These are phyloP conservation scores for Natrix natrix DNA, from an alignment of 2,797 vertebrate genomes.

Conservation along the genomic window DNA sequence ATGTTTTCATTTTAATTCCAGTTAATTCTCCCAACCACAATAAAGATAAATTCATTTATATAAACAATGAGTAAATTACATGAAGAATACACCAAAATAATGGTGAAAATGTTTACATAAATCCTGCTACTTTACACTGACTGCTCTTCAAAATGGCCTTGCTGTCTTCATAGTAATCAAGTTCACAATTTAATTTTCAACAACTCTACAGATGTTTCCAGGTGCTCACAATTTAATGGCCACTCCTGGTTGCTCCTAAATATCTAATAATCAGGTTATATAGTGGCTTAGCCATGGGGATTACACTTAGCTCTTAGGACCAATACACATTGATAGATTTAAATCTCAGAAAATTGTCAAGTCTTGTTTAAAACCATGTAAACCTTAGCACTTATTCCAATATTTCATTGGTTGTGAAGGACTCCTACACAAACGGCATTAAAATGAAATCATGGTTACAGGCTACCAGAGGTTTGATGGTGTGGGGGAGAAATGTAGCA, in stretches of 20 bases:
- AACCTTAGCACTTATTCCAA: neutral
- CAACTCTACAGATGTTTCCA: neutral
- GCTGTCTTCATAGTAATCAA: neutral
- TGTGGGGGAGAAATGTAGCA: neutral
- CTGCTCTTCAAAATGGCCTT: neutral
- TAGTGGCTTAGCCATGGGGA: neutral
- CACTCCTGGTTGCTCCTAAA: neutral
- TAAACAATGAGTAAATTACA: neutral
- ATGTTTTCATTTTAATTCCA: neutral
- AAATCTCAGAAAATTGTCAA: neutral
- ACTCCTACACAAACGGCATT: neutral
- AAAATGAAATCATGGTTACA: neutral
- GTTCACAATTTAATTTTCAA: neutral
- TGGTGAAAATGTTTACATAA: neutral
- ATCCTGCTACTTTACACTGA: neutral
- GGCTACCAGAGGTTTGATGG: neutral
- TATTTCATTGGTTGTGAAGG: neutral
- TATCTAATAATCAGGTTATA: neutral
- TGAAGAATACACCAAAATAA: neutral
- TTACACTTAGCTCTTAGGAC: neutral
- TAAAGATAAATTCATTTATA: neutral
- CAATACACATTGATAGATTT: neutral
- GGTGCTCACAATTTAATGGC: neutral
- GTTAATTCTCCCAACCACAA: neutral
- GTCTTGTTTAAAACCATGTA: neutral